A percentile compares a stretch with the other conserved stretches of the same genome.
Conservation (phyloP, 2,888 invertebrate species). For the Eumerus sabulonum region DNA sequence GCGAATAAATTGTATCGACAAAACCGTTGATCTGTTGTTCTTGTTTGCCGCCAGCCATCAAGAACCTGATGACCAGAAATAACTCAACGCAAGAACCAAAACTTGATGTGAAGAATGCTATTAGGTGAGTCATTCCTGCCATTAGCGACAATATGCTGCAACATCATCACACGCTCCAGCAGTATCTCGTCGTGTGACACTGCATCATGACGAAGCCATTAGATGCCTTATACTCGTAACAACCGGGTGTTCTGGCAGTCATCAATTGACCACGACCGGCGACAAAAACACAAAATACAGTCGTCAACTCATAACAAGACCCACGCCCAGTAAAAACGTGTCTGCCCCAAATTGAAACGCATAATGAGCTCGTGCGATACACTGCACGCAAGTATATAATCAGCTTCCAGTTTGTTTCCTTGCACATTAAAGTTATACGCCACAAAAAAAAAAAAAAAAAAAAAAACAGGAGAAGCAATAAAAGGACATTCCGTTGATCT, state of each 20-base stretch:
- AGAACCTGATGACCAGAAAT: no score
- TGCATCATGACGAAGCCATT: slow-evolving; percentile 34
- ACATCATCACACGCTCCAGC: background rate
- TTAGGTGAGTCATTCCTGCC: slow-evolving; percentile 51
- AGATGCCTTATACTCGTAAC: background rate
- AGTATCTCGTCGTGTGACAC: slow-evolving; percentile 4
- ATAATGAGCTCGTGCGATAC: slow-evolving; percentile 9
- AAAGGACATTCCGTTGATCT: slow-evolving; percentile 59
- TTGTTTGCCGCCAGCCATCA: background rate
- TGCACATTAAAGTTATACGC: background rate
- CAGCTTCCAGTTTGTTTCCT: slow-evolving; percentile 5
- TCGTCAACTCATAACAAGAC: slow-evolving; percentile 19
- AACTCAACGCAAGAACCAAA: no score
- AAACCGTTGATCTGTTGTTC: slow-evolving; percentile 12
- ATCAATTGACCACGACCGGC: slow-evolving; percentile 20
- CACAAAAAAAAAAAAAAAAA: background rate
- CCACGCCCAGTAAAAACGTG: slow-evolving; percentile 54
- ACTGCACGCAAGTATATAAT: slow-evolving; percentile 32
- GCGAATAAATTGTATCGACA: slow-evolving; percentile 33
- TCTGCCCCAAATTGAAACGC: slow-evolving; percentile 39
- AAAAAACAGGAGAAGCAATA: background rate
- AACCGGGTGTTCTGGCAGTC: slow-evolving; percentile 34
- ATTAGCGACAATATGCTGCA: slow-evolving; percentile 10
- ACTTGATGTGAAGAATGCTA: slow-evolving; percentile 24
- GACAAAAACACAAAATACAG: slow-evolving; percentile 18